phyloP scores from a whole-genome alignment of 92 coral and sea anemone species.

The Hydrozoanthus gracilis region DNA sequence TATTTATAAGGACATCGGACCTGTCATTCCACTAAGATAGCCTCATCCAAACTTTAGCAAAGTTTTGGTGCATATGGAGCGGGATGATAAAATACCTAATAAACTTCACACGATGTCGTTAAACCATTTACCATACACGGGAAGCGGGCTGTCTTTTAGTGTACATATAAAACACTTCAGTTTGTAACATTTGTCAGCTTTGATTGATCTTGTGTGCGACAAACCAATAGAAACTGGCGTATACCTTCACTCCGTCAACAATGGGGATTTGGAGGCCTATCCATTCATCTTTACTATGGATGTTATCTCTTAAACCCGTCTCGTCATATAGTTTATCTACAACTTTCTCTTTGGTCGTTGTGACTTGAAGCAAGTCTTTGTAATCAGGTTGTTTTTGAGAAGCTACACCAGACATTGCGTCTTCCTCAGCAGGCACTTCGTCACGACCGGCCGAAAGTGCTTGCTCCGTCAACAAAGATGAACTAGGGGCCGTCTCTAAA shows the following conservation, averaged over 20 bases:
- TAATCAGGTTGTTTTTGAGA: not conserved
- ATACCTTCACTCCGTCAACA: conserved; percentile 76
- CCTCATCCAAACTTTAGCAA: too few species aligned
- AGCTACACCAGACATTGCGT: not conserved
- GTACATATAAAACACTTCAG: too few species aligned
- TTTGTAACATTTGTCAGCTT: too few species aligned
- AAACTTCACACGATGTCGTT: too few species aligned
- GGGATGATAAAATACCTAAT: too few species aligned
- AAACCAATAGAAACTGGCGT: too few species aligned
- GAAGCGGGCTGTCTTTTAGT: too few species aligned
- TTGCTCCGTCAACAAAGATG: not conserved
- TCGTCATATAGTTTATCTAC: conserved; percentile 18
- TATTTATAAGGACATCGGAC: too few species aligned
- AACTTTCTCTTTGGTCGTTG: conserved; percentile 8
- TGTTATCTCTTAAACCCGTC: not conserved
- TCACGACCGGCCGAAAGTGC: not conserved
- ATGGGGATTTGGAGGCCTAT: conserved; percentile 73
- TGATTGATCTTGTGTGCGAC: too few species aligned
- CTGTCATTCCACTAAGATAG: too few species aligned
- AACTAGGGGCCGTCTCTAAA: not conserved
- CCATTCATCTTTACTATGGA: conserved; percentile 47
- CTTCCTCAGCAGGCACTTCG: not conserved
- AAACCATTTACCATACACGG: too few species aligned
- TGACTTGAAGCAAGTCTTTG: not conserved
- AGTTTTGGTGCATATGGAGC: too few species aligned